A percentile compares a stretch with the other conserved stretches of the same genome.
phyloP scores from a whole-genome alignment of 37 sponge, comb jelly and placozoan genomes.

The Bolinopsis microptera region DNA sequence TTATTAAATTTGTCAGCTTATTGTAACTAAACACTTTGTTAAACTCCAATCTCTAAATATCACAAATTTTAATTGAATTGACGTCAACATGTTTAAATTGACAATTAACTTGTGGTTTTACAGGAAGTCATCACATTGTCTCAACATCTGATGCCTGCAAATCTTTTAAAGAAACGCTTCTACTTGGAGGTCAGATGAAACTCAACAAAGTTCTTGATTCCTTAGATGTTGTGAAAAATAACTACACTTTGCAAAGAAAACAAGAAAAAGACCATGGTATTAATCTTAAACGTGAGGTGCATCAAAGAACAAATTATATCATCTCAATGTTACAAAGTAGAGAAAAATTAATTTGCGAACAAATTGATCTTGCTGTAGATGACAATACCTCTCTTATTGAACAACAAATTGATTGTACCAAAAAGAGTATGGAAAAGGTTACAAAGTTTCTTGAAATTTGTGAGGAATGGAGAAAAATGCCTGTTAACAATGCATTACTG shows the following conservation, averaged over 20 bases:
- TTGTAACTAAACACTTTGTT: no score
- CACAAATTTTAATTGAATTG: no score
- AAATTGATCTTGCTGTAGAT: neutral
- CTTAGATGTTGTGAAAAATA: neutral
- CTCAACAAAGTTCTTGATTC: neutral
- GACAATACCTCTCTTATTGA: neutral
- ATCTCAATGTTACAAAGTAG: neutral
- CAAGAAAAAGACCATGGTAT: neutral
- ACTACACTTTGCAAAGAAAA: neutral
- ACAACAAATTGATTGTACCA: neutral
- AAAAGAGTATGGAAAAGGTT: neutral
- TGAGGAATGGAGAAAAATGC: neutral
- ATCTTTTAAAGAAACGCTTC: neutral
- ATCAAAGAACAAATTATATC: neutral
- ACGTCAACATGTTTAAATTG: no score
- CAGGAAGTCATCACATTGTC: neutral
- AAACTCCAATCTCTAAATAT: no score
- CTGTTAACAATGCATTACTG: neutral
- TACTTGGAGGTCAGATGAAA: neutral
- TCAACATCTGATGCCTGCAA: neutral
- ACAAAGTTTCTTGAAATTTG: neutral
- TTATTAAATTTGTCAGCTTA: no score
- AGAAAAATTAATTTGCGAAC: neutral
- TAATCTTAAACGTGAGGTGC: neutral
- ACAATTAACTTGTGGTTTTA: no score